A percentile compares a stretch with the other conserved stretches of the same genome.
Evolutionary conservation across 2,888 invertebrate species (phyloP).

Genomic region (Neria commutata): DNA sequence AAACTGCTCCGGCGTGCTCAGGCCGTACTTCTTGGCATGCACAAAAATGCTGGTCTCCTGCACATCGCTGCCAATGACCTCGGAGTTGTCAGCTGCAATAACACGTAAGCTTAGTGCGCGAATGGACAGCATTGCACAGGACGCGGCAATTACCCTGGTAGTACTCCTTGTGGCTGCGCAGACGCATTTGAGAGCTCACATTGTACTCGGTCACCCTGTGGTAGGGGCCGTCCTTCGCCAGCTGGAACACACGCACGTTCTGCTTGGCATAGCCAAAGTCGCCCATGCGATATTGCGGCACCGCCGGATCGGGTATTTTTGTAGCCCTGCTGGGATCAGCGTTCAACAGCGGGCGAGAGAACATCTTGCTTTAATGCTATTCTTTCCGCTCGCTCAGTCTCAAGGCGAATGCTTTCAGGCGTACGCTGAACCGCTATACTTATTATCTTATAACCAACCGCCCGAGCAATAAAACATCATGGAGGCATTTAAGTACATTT

Average conservation of each 20-base stretch:
- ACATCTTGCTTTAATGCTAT: constrained; percentile 26
- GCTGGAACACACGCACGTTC: constrained; percentile 31
- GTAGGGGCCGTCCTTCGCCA: constrained; percentile 30
- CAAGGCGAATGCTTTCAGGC: too few relatives aligned
- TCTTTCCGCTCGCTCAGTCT: too few relatives aligned
- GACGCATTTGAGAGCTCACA: constrained; percentile 32
- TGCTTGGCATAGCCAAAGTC: constrained; percentile 38
- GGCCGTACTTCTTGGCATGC: constrained; percentile 33
- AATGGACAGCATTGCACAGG: too few relatives aligned
- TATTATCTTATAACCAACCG: too few relatives aligned
- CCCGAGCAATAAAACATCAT: too few relatives aligned
- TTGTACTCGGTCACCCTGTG: constrained; percentile 31
- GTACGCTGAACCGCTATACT: too few relatives aligned
- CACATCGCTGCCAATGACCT: constrained; percentile 39
- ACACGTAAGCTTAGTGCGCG: background rate
- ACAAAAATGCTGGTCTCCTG: constrained; percentile 34
- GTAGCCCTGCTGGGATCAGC: constrained; percentile 22
- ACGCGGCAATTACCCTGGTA: constrained; percentile 35
- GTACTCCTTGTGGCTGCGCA: constrained; percentile 37
- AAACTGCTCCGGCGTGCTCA: constrained; percentile 34
- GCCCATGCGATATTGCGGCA: constrained; percentile 30
- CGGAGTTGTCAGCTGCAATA: constrained; percentile 33
- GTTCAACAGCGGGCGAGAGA: constrained; percentile 21
- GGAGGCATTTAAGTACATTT: too few relatives aligned
- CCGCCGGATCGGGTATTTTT: constrained; percentile 28